Evolutionary conservation across 2,113 vertebrate species (phyloP).

Genomic region (Alouatta palliata): DNA sequence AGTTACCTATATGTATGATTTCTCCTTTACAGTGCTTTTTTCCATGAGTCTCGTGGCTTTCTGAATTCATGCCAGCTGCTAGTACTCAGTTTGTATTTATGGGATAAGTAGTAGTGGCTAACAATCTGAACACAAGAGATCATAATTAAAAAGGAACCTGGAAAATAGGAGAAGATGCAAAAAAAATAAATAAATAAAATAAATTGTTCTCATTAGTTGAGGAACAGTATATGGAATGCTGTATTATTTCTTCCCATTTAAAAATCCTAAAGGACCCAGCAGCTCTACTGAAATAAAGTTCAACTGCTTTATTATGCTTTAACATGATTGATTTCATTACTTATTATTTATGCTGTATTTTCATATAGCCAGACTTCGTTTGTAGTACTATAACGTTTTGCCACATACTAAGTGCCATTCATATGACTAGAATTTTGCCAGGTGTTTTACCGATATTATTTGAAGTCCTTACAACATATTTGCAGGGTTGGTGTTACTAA

Average conservation of each 20-base stretch:
- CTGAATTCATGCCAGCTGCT: not conserved
- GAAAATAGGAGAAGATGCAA: not conserved
- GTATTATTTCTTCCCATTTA: not conserved
- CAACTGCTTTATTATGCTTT: not conserved
- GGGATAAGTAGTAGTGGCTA: not conserved
- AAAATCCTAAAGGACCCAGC: not conserved
- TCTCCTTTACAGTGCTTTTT: not conserved
- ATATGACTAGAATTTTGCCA: constrained; percentile 2
- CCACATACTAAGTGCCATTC: not conserved
- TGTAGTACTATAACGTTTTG: not conserved
- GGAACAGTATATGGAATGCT: not conserved
- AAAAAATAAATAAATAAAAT: not conserved
- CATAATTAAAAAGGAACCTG: not conserved
- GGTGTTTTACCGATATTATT: constrained; percentile 5
- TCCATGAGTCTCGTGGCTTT: not conserved
- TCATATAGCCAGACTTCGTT: not conserved
- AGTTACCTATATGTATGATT: not conserved
- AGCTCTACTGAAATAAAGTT: constrained; percentile 13
- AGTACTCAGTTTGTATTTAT: not conserved
- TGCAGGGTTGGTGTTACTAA: not conserved
- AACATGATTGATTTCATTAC: not conserved
- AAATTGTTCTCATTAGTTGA: not conserved
- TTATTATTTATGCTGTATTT: not conserved
- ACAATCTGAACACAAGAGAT: not conserved
- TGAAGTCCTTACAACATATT: constrained; percentile 4